Conservation (phyloP, 2,888 invertebrate species). For the Ligdia adustata region DNA sequence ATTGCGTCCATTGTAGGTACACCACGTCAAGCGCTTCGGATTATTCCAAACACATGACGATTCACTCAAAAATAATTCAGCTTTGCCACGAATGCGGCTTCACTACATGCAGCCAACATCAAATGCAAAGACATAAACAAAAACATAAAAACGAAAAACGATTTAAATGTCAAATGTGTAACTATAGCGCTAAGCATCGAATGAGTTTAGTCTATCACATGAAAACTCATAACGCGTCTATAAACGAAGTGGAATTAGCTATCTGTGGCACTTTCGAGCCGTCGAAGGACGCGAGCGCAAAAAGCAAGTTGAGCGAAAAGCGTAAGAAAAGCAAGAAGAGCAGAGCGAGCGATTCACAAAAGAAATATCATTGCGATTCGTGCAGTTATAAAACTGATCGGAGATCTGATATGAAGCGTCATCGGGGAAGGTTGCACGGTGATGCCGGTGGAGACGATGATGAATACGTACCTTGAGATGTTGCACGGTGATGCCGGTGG, state of each 20-base stretch:
- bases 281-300: not conserved
- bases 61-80: constrained; percentile 39
- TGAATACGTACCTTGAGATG: constrained; percentile 14
- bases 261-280: constrained; percentile 17
- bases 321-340: constrained; percentile 14
- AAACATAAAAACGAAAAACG: constrained; percentile 58
- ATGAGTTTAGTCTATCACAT: constrained; percentile 68
- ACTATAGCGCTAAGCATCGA: constrained; percentile 58
- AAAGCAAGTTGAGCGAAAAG: not conserved
- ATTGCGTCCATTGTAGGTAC: constrained; percentile 54
- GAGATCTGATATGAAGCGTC: constrained; percentile 50
- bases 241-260: constrained; percentile 7
- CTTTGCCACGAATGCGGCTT: constrained; percentile 60
- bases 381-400: constrained; percentile 51
- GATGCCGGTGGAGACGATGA: constrained; percentile 35
- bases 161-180: constrained; percentile 61
- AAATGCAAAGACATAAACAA: constrained; percentile 52
- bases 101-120: constrained; percentile 53
- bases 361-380: constrained; percentile 37
- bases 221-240: constrained; percentile 44
- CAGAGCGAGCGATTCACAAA: constrained; percentile 14
- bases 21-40: constrained; percentile 36
- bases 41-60: constrained; percentile 32
- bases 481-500: too few species aligned
- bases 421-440: constrained; percentile 40